Evolutionary conservation across 2,888 invertebrate genomes (phyloP).

Genomic region (Pachymerium ferrugineum): DNA sequence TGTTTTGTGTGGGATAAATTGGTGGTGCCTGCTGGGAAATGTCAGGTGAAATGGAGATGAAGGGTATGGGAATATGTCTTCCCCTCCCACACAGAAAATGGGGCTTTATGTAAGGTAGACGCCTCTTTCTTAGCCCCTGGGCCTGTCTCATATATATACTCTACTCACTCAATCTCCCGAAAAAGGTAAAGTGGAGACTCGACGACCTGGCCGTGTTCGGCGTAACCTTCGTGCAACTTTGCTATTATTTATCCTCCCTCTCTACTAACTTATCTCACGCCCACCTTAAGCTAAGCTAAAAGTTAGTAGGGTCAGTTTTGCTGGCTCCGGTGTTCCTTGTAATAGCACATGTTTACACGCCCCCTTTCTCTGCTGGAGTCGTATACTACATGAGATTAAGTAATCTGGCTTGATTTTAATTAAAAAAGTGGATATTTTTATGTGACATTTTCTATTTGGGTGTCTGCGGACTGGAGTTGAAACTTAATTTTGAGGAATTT

Average conservation of each 20-base stretch:
- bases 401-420: not conserved
- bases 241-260: not conserved
- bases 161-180: not conserved
- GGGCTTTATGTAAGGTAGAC: not conserved
- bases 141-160: not conserved
- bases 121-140: not conserved
- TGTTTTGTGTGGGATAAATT: not conserved
- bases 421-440: not conserved
- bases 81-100: not conserved
- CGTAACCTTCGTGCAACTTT: not conserved
- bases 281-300: not conserved
- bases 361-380: not conserved
- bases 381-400: not conserved
- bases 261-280: not conserved
- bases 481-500: too few relatives aligned
- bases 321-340: not conserved
- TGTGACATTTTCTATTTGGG: not conserved
- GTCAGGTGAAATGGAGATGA: not conserved
- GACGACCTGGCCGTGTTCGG: not conserved
- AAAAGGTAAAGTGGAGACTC: not conserved
- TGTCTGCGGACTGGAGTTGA: not conserved
- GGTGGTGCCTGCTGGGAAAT: not conserved
- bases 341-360: not conserved
- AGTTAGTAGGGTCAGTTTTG: not conserved
- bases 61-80: not conserved